These are phyloP conservation scores for Leptobrachium leishanense DNA, from an alignment of 2,113 vertebrate genomes.

Conservation along the genomic window DNA sequence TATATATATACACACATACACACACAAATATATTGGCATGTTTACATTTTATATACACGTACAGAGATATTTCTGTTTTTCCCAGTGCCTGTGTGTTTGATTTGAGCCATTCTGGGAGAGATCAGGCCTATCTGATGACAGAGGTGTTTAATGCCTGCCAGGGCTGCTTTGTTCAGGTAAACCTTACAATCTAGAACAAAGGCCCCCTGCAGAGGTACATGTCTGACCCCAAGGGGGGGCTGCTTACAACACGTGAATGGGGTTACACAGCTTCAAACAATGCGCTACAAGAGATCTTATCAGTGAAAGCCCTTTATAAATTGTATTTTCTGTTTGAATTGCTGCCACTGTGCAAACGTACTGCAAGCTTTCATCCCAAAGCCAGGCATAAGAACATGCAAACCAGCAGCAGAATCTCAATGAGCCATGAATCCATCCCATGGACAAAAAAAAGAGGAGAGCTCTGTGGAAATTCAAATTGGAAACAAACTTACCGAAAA, in stretches of 20 bases:
- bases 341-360: slow-evolving; percentile 77
- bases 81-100: too few relatives aligned
- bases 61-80: too few relatives aligned
- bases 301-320: slow-evolving; percentile 74
- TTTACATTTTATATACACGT: too few relatives aligned
- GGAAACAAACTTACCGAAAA: not conserved
- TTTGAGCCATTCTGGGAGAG: not conserved
- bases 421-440: slow-evolving; percentile 13
- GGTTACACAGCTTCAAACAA: slow-evolving; percentile 69
- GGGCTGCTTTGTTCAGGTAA: slow-evolving; percentile 74
- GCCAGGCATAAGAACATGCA: slow-evolving; percentile 62
- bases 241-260: slow-evolving; percentile 66
- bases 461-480: not conserved
- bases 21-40: too few relatives aligned
- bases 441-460: too few relatives aligned
- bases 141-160: slow-evolving; percentile 64
- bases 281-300: slow-evolving; percentile 78
- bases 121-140: slow-evolving; percentile 55
- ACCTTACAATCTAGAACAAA: slow-evolving; percentile 72
- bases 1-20: too few relatives aligned
- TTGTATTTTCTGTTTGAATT: slow-evolving; percentile 74
- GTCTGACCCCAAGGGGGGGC: slow-evolving; percentile 65
- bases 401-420: not conserved
- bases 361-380: slow-evolving; percentile 70
- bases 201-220: slow-evolving; percentile 73